Base-by-base conservation (phyloP, 2,797 vertebrate species). In the Hafferia zeledoni region DNA sequence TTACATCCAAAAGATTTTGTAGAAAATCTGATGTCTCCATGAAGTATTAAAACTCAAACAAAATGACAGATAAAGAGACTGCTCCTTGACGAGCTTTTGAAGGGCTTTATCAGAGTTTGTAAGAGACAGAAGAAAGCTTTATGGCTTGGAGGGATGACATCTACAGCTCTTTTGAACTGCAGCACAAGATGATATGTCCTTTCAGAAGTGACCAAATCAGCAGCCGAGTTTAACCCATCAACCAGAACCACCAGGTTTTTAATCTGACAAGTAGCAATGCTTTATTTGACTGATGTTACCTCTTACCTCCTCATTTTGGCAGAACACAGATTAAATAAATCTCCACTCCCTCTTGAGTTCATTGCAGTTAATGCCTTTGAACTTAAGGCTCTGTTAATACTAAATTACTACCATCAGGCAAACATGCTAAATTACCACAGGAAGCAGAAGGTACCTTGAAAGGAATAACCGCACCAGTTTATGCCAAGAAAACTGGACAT, bases 391-490 rank as follows among this genome's bases (percentile, higher is more conserved):
- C 80, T 79, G 69, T 59, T 94, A 74, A 52, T 6, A 27, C 56
- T 35, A 56, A 94, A 50, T 23, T 4, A 41, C 41, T 49, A 79
- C 69, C 80, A 78, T 81, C 52, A 89, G 60, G 63, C 31, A 93
- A 94, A 74, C 33, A 67, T 35, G 44, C 77, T 91, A 69, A 94
- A 81, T 87, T 88, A 67, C 80, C 20, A 14, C 41, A 37, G 65
- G 60, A 96, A 68, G 65, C n/a, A 84, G 83, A 25, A 93, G 68
- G 72, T 61, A 86, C 59, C 77, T 86, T 90, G 68, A 86, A 95
- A 95, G 80, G 35, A 89, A 43, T 80, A 95, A 86, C 7, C 65
- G 53, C 25, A 75, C 22, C 1, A 7, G 69, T 77, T 88, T 69
- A 65, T 75, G 83, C 76, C 89, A 95, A 84, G 89, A 94, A 87